phyloP scores from a whole-genome alignment of 2,113 vertebrate genomes.

The Catagonus wagneri region DNA sequence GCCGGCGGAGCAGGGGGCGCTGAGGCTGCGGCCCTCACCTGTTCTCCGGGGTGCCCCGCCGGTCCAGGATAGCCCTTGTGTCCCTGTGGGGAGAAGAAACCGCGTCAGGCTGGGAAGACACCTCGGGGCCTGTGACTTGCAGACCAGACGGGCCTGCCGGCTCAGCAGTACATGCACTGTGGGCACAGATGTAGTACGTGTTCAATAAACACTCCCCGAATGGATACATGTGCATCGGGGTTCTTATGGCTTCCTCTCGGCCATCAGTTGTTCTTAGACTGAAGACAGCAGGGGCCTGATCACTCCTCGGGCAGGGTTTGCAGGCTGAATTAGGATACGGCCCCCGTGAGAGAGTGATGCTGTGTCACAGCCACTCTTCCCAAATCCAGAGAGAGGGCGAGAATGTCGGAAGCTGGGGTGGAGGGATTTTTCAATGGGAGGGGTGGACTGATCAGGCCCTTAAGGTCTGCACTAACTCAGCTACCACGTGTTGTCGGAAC shows the following conservation, averaged over 20 bases:
- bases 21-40: conserved; percentile 88
- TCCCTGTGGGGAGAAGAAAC: conserved; percentile 88
- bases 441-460: not conserved
- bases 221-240: fast-evolving
- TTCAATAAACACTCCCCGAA: fast-evolving
- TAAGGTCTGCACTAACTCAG: not conserved
- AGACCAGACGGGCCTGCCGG: not conserved
- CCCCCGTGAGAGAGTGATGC: fast-evolving
- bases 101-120: conserved; percentile 2
- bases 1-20: not conserved
- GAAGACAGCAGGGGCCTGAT: fast-evolving
- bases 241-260: fast-evolving
- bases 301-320: not conserved
- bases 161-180: fast-evolving
- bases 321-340: not conserved
- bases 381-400: not conserved
- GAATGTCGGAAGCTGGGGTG: fast-evolving
- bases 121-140: fast-evolving
- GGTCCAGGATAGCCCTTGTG: conserved; percentile 96
- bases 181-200: fast-evolving
- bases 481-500: not conserved
- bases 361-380: not conserved
- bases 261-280: not conserved
- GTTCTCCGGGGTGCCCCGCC: conserved; percentile 95
- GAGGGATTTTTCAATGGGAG: not conserved